Percentiles rank a stretch among this genome's conserved stretches.
Conservation (phyloP, 1,140 invertebrate species). For the Halyomorpha halys region DNA sequence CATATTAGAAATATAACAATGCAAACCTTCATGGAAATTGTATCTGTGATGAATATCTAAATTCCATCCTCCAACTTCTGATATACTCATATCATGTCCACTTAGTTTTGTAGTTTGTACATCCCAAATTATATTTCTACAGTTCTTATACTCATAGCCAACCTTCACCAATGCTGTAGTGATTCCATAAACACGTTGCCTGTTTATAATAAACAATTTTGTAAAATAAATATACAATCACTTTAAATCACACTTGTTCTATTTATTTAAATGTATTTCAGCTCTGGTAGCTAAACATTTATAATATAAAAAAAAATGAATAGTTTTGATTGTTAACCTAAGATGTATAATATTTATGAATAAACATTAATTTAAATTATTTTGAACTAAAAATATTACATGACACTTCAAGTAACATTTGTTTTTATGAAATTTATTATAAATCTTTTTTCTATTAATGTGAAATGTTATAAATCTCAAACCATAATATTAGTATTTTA, state of each 20-base stretch:
- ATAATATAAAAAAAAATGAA: too few relatives aligned
- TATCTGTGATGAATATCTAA: conserved; percentile 94
- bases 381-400: too few relatives aligned
- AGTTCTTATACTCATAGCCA: conserved; percentile 89
- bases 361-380: too few relatives aligned
- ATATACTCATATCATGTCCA: conserved; percentile 92
- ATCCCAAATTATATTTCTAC: conserved; percentile 90
- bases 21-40: conserved; percentile 87
- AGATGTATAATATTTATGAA: too few relatives aligned
- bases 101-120: conserved; percentile 87
- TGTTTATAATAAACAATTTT: conserved; percentile 28
- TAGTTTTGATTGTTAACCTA: too few relatives aligned
- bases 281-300: not conserved
- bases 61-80: conserved; percentile 93
- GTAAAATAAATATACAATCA: not conserved
- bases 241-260: not conserved
- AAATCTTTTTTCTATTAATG: too few relatives aligned
- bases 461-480: too few relatives aligned
- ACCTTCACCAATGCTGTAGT: conserved; percentile 88
- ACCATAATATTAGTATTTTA: too few relatives aligned
- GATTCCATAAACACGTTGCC: conserved; percentile 85
- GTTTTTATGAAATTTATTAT: too few relatives aligned
- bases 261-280: not conserved
- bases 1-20: too few relatives aligned
- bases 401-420: too few relatives aligned